Conservation (phyloP, 2,113 vertebrate species). For the Halcyon senegalensis region DNA sequence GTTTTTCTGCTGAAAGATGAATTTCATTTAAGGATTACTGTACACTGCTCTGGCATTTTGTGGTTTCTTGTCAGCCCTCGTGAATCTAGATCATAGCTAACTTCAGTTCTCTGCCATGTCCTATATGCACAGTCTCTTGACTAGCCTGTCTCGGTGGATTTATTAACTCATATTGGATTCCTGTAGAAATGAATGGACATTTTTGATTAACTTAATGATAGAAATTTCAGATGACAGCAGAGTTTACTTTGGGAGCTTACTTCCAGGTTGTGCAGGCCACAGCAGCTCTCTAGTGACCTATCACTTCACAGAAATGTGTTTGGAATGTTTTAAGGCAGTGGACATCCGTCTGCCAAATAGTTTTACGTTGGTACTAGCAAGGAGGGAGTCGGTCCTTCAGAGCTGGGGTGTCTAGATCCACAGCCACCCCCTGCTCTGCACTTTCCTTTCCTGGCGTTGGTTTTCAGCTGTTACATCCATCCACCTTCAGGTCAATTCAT, state of each 20-base stretch:
- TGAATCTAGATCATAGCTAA: constrained; percentile 62
- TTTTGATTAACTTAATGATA: constrained; percentile 69
- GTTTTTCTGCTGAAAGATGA: constrained; percentile 73
- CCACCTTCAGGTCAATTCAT: background rate
- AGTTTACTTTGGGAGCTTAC: constrained; percentile 56
- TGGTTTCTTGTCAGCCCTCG: constrained; percentile 62
- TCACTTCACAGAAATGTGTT: constrained; percentile 41
- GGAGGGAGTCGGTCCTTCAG: background rate
- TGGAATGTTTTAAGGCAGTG: constrained; percentile 24
- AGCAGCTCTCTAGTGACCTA: constrained; percentile 23
- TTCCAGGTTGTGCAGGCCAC: constrained; percentile 53
- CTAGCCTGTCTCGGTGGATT: constrained; percentile 69
- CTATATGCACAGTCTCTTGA: constrained; percentile 67
- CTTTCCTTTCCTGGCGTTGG: background rate
- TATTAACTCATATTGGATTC: constrained; percentile 61
- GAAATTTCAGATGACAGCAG: constrained; percentile 68
- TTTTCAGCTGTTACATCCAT: background rate
- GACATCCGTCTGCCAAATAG: constrained; percentile 24
- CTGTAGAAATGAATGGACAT: constrained; percentile 55
- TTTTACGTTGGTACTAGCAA: background rate
- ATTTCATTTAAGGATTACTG: constrained; percentile 69
- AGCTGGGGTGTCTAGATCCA: background rate
- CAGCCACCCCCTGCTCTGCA: background rate
- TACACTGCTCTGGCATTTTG: constrained; percentile 54
- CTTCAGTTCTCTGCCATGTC: constrained; percentile 66